Evolutionary conservation across 2,797 vertebrate species (phyloP).

Genomic region (Chelon auratus): DNA sequence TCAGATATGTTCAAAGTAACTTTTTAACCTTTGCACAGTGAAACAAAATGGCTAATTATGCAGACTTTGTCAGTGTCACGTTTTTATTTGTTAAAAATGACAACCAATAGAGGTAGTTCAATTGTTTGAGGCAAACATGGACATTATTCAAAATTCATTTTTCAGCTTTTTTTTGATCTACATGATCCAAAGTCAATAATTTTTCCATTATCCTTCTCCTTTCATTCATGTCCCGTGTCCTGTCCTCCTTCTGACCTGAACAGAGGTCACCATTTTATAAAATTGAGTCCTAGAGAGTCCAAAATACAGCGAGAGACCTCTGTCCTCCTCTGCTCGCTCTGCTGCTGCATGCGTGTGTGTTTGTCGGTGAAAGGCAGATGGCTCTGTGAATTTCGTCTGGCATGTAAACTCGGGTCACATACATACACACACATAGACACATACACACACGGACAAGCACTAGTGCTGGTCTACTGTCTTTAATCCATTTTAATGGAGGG

Average conservation of each 20-base stretch:
- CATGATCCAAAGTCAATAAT: neutral
- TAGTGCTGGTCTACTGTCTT: constrained; percentile 72
- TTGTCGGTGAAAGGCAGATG: constrained; percentile 64
- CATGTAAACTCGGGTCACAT: constrained; percentile 61
- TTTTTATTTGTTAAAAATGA: neutral
- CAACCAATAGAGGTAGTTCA: neutral
- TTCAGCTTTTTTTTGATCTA: neutral
- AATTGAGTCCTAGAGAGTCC: constrained; percentile 29
- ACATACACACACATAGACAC: constrained; percentile 30
- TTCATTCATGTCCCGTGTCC: neutral
- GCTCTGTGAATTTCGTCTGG: constrained; percentile 48
- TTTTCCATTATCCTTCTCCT: neutral
- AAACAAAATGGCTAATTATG: neutral
- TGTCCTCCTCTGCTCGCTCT: constrained; percentile 20
- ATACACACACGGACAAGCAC: constrained; percentile 6
- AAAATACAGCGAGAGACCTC: constrained; percentile 42
- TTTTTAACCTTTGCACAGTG: neutral
- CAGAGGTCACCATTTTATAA: constrained; percentile 10
- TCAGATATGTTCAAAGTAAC: neutral
- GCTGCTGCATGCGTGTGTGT: constrained; percentile 17
- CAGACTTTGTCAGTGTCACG: neutral
- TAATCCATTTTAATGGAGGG: constrained; percentile 86
- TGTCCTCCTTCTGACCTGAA: neutral
- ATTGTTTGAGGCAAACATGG: neutral
- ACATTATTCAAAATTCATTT: neutral